These are phyloP conservation scores for Dicyrtomina minuta DNA, from an alignment of 2,888 invertebrate genomes.

Conservation along the genomic window DNA sequence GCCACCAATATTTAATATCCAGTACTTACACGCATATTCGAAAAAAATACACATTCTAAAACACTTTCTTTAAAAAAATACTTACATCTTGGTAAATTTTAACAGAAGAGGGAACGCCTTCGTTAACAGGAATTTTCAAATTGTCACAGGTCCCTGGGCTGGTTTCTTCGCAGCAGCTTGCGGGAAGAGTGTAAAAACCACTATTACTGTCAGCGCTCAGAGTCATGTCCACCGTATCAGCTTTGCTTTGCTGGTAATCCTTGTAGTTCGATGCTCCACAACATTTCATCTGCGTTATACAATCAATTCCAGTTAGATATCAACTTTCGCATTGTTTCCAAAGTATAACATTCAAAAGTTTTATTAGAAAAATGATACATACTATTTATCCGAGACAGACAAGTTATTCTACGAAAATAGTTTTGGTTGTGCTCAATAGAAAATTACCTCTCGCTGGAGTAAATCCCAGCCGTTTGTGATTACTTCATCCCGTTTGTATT, in stretches of 20 bases:
- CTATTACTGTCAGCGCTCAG: conserved; percentile 40
- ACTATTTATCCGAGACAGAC: too few species aligned
- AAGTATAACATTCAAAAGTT: too few species aligned
- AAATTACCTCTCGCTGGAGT: conserved; percentile 46
- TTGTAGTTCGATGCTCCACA: conserved; percentile 49
- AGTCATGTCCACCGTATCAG: conserved; percentile 50
- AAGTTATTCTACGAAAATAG: too few species aligned
- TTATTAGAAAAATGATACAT: too few species aligned
- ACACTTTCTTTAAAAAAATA: too few species aligned
- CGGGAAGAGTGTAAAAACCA: conserved; percentile 46
- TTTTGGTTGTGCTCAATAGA: too few species aligned
- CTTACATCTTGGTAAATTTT: conserved; percentile 47
- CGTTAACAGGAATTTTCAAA: conserved; percentile 42
- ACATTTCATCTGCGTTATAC: conserved; percentile 51
- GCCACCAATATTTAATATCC: too few species aligned
- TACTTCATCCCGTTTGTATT: conserved; percentile 47
- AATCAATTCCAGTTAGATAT: too few species aligned
- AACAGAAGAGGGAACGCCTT: conserved; percentile 38
- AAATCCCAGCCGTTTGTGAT: conserved; percentile 49
- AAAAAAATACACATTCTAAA: too few species aligned
- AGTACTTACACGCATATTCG: too few species aligned
- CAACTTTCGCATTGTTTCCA: too few species aligned
- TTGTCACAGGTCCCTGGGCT: conserved; percentile 42
- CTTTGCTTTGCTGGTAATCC: conserved; percentile 43
- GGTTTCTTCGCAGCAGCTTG: conserved; percentile 45